Conservation (phyloP, 2,888 invertebrate genomes). For the Hypselothyrea guttata region DNA sequence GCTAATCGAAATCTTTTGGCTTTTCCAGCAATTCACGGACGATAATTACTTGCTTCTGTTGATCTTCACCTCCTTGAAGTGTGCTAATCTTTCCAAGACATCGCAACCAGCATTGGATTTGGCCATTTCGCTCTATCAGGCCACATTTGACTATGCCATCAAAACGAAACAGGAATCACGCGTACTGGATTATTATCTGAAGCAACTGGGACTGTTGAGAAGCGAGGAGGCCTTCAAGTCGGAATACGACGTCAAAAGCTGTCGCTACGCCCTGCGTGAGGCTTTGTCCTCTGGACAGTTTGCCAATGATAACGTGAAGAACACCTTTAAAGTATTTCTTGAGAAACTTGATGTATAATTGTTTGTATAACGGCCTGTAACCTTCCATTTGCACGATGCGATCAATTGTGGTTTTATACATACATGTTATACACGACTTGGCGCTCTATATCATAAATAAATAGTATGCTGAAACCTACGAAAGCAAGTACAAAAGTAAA, state of each 20-base stretch:
- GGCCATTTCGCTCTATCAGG: constrained; percentile 74
- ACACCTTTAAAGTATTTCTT: constrained; percentile 78
- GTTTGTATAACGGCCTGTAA: not conserved
- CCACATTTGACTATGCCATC: constrained; percentile 80
- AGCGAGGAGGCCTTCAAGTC: constrained; percentile 80
- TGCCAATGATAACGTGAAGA: constrained; percentile 76
- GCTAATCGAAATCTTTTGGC: not conserved
- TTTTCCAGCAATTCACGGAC: constrained; percentile 73
- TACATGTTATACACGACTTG: not conserved
- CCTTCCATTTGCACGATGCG: not conserved
- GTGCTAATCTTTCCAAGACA: constrained; percentile 76
- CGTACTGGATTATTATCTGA: constrained; percentile 80
- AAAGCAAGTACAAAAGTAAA: no score
- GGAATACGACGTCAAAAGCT: constrained; percentile 76
- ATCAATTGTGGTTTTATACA: no score
- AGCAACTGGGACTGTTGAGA: constrained; percentile 80
- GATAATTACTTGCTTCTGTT: constrained; percentile 79
- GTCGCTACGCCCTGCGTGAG: constrained; percentile 79
- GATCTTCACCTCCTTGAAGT: constrained; percentile 81
- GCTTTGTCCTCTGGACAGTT: constrained; percentile 72
- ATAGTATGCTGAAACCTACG: not conserved
- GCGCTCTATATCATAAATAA: constrained; percentile 5
- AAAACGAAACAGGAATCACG: constrained; percentile 79
- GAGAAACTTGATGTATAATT: constrained; percentile 66
- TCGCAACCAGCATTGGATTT: constrained; percentile 79